phyloP scores from a whole-genome alignment of 2,113 vertebrate genomes.

The Leptobrachium ailaonicum region DNA sequence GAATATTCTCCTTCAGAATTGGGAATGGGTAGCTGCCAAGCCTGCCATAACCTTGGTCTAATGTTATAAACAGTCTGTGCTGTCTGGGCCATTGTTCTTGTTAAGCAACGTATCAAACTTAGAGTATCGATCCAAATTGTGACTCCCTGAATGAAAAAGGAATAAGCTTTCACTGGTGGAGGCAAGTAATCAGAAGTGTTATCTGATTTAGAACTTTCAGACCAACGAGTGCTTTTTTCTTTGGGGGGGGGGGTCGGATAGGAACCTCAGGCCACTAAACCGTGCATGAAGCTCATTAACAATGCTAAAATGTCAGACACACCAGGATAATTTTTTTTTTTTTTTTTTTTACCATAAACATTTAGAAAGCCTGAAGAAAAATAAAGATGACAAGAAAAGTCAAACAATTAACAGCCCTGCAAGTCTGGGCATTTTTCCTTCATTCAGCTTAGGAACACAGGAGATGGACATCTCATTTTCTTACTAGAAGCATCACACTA shows the following conservation, averaged over 20 bases:
- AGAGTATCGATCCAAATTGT: constrained; percentile 1
- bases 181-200: constrained; percentile 10
- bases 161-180: constrained; percentile 7
- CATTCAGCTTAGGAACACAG: too few species aligned
- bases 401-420: too few species aligned
- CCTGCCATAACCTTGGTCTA: neutral
- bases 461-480: too few species aligned
- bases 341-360: neutral
- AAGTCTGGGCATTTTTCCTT: too few species aligned
- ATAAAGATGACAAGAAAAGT: neutral
- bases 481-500: too few species aligned
- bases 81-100: neutral
- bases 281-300: neutral
- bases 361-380: neutral
- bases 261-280: neutral
- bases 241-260: neutral
- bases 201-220: neutral
- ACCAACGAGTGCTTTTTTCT: neutral
- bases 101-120: constrained; percentile 9
- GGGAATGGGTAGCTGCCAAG: neutral
- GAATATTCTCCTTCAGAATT: neutral
- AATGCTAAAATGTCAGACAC: neutral
- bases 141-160: neutral
- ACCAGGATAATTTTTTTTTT: too few species aligned
- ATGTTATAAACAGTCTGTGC: neutral